Evolutionary conservation across 2,797 vertebrate species (phyloP).

Genomic region (Hippopotamyrus pictus): DNA sequence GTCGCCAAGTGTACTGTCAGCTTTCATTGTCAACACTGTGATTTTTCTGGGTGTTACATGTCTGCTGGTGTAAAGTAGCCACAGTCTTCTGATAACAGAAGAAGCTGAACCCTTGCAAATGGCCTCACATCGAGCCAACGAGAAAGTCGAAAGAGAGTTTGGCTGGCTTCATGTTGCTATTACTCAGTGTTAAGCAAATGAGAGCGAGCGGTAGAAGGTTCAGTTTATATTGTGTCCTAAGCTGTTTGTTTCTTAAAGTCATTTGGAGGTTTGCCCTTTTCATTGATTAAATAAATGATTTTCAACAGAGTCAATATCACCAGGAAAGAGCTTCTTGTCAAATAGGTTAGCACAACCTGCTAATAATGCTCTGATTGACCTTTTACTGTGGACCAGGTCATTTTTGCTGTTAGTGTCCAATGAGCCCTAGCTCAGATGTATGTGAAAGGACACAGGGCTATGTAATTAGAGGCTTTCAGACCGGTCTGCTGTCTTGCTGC

Average conservation of each 20-base stretch:
- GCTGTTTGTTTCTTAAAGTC: not conserved
- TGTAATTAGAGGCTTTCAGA: slow-evolving; percentile 1
- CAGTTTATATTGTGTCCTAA: not conserved
- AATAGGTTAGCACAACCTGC: not conserved
- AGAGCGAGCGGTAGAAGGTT: not conserved
- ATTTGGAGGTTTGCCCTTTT: not conserved
- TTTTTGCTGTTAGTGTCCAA: slow-evolving; percentile 27
- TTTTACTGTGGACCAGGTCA: slow-evolving; percentile 20
- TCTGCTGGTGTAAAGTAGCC: not conserved
- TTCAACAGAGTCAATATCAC: not conserved
- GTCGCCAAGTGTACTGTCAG: not conserved
- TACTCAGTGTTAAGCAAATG: not conserved
- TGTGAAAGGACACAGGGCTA: slow-evolving; percentile 2
- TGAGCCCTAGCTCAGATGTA: slow-evolving; percentile 16
- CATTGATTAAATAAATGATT: slow-evolving; percentile 9
- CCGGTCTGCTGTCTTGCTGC: not conserved
- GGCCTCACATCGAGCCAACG: not conserved
- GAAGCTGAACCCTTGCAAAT: not conserved
- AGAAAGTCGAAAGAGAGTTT: not conserved
- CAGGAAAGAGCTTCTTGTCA: not conserved
- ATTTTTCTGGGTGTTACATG: slow-evolving; percentile 1
- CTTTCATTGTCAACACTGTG: slow-evolving; percentile 9
- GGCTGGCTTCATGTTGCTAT: not conserved
- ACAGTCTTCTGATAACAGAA: not conserved
- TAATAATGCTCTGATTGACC: slow-evolving; percentile 18